phyloP scores from a whole-genome alignment of 2,888 invertebrate species.

The Cheilosia vernalis region DNA sequence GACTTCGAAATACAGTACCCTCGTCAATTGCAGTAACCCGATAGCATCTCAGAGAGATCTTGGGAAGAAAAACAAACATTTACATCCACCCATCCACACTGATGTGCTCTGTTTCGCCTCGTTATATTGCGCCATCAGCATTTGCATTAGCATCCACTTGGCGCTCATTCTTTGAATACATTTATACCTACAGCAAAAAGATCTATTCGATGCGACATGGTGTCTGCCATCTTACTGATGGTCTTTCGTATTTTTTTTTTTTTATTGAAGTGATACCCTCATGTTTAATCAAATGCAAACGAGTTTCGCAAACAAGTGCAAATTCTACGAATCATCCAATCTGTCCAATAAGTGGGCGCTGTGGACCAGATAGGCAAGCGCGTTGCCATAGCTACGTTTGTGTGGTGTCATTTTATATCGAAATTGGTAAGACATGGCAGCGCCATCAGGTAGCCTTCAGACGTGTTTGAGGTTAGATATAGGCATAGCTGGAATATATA shows the following conservation, averaged over 20 bases:
- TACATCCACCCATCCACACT: slow-evolving; percentile 16
- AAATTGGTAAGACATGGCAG: not conserved
- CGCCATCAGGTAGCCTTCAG: slow-evolving; percentile 15
- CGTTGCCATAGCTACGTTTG: not conserved
- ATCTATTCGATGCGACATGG: not conserved
- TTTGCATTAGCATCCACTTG: slow-evolving; percentile 34
- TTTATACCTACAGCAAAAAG: not conserved
- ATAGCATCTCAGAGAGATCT: not conserved
- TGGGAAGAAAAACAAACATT: slow-evolving; percentile 17
- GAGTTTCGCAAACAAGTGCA: slow-evolving; percentile 29
- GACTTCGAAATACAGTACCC: not conserved
- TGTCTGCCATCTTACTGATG: slow-evolving; percentile 5
- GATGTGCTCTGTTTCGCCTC: slow-evolving; percentile 18
- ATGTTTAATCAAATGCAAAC: slow-evolving; percentile 43
- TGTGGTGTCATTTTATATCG: slow-evolving; percentile 12
- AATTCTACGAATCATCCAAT: slow-evolving; percentile 53
- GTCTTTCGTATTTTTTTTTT: not conserved
- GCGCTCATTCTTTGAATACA: slow-evolving; percentile 17
- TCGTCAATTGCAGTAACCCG: not conserved
- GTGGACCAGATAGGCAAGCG: slow-evolving; percentile 10
- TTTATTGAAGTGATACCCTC: slow-evolving; percentile 35
- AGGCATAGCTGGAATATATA: not conserved
- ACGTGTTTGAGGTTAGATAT: not conserved
- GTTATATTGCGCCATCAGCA: slow-evolving; percentile 37
- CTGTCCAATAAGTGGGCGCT: slow-evolving; percentile 48